These are phyloP conservation scores for Mugil cephalus DNA, from an alignment of 2,113 vertebrate genomes.

Conservation along the genomic window DNA sequence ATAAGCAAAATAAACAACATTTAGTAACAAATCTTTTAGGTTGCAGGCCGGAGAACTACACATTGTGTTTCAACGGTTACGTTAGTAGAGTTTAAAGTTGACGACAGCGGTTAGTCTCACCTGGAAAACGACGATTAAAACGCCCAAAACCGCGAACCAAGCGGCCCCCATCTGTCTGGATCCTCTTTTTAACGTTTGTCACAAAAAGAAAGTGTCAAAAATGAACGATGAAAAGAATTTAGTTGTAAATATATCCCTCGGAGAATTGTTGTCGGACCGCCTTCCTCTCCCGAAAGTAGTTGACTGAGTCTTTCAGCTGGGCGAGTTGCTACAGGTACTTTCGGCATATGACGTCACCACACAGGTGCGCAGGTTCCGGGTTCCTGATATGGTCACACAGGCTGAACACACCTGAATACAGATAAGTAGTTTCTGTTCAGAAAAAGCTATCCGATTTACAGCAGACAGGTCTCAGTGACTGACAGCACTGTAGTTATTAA, in stretches of 20 bases:
- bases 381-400: conserved; percentile 72
- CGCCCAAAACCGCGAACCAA: conserved; percentile 42
- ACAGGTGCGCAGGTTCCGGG: conserved; percentile 74
- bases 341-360: conserved; percentile 69
- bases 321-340: conserved; percentile 74
- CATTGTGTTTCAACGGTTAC: no score
- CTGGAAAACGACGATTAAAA: conserved; percentile 71
- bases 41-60: neutral
- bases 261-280: neutral
- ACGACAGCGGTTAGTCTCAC: conserved; percentile 56
- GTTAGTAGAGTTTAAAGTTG: no score
- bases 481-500: neutral
- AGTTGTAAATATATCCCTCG: conserved; percentile 27
- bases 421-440: conserved; percentile 43
- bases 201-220: neutral
- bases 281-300: neutral
- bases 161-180: conserved; percentile 59
- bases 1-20: no score
- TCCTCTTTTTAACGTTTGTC: neutral
- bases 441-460: neutral
- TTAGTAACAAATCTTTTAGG: neutral
- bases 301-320: conserved; percentile 23
- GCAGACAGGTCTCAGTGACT: neutral
- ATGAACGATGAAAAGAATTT: neutral
- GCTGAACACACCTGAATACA: conserved; percentile 27